phyloP scores from a whole-genome alignment of 2,888 invertebrate genomes.

The Apamea anceps region DNA sequence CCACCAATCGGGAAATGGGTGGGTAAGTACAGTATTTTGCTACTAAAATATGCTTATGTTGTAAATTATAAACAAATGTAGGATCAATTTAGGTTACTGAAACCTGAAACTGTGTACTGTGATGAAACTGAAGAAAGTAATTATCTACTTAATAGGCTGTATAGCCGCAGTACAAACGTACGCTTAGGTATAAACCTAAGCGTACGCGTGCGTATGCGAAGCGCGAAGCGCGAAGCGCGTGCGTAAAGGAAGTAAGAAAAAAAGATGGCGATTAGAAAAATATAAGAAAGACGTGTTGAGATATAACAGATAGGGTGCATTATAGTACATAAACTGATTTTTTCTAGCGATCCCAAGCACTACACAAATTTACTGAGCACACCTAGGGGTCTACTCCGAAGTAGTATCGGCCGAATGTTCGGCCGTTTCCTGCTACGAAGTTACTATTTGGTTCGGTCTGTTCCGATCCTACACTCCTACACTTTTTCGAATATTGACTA shows the following conservation, averaged over 20 bases:
- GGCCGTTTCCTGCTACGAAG: no score
- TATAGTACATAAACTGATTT: neutral
- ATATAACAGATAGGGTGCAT: neutral
- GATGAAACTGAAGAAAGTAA: neutral
- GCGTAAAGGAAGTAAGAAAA: neutral
- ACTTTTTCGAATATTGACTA: no score
- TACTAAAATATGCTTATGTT: neutral
- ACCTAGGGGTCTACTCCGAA: no score
- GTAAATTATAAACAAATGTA: neutral
- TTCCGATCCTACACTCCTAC: no score
- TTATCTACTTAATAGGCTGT: neutral
- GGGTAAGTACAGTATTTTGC: neutral
- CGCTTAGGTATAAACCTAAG: neutral
- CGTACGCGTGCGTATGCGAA: no score
- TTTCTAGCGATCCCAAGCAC: neutral
- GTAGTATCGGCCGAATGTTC: no score
- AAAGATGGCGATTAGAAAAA: neutral
- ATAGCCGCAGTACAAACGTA: neutral
- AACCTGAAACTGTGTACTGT: neutral
- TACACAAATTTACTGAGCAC: neutral
- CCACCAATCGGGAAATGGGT: neutral
- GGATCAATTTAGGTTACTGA: neutral
- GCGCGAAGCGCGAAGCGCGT: no score
- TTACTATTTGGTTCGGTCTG: no score
- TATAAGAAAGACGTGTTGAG: neutral